A percentile compares a stretch with the other conserved stretches of the same genome.
Evolutionary conservation across 2,888 invertebrate genomes (phyloP).

Genomic region (Platycnemis pennipes): DNA sequence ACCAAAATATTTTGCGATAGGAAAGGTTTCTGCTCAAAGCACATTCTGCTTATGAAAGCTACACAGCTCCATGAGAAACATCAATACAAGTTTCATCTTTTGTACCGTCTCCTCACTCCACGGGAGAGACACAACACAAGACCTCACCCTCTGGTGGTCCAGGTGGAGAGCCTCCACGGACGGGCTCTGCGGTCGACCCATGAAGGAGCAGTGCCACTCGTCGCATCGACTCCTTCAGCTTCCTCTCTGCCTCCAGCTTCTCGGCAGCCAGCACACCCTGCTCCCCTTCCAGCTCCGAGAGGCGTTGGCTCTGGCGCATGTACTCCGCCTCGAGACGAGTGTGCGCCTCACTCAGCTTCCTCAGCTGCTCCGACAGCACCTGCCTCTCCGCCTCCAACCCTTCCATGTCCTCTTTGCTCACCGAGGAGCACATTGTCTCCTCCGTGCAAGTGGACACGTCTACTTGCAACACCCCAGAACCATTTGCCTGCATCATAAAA

Average conservation of each 20-base stretch:
- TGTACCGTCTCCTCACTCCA: no score
- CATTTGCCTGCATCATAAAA: not conserved
- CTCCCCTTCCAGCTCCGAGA: slow-evolving; percentile 83
- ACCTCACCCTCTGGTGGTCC: slow-evolving; percentile 39
- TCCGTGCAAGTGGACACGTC: slow-evolving; percentile 43
- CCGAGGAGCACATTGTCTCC: slow-evolving; percentile 68
- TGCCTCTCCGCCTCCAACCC: slow-evolving; percentile 81
- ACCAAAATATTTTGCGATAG: no score
- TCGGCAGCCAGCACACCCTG: slow-evolving; percentile 87
- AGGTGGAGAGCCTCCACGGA: slow-evolving; percentile 3
- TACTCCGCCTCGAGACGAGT: slow-evolving; percentile 83
- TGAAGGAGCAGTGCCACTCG: slow-evolving; percentile 48
- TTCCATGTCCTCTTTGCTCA: slow-evolving; percentile 83
- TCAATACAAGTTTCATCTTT: no score
- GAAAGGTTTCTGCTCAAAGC: no score
- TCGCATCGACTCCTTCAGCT: slow-evolving; percentile 79
- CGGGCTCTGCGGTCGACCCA: slow-evolving; percentile 31
- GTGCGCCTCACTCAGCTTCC: slow-evolving; percentile 83
- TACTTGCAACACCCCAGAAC: not conserved
- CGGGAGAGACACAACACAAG: no score
- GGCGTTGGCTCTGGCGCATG: slow-evolving; percentile 72
- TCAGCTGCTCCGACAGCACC: slow-evolving; percentile 76
- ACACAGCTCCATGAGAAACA: no score
- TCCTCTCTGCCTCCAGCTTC: slow-evolving; percentile 87
- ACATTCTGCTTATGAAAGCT: no score